Evolutionary conservation across 2,888 invertebrate species (phyloP).

Genomic region (Apotomis betuletana): DNA sequence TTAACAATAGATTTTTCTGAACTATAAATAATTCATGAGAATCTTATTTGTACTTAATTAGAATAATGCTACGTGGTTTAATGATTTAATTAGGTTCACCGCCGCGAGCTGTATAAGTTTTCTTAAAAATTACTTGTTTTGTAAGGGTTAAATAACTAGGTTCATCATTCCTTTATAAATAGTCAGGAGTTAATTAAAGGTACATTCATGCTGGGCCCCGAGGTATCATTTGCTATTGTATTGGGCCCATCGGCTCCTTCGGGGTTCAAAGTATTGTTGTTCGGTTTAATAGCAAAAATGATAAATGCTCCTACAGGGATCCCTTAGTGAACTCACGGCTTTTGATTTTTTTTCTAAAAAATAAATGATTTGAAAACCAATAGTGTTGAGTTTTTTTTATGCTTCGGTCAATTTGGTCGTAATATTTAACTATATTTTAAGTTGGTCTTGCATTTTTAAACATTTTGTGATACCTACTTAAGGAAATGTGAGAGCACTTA

Average conservation of each 20-base stretch:
- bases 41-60: slow-evolving; percentile 45
- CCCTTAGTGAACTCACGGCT: slow-evolving; percentile 58
- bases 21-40: slow-evolving; percentile 43
- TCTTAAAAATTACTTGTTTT: slow-evolving; percentile 45
- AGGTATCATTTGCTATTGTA: slow-evolving; percentile 82
- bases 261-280: slow-evolving; percentile 75
- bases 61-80: slow-evolving; percentile 30
- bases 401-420: slow-evolving; percentile 1
- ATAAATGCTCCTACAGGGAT: slow-evolving; percentile 77
- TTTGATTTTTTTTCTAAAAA: slow-evolving; percentile 41
- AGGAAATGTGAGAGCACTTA: no score
- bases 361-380: slow-evolving; percentile 36
- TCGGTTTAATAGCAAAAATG: slow-evolving; percentile 81
- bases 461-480: no score
- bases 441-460: no score
- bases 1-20: slow-evolving; percentile 58
- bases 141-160: slow-evolving; percentile 52
- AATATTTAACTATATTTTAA: no score
- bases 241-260: slow-evolving; percentile 77
- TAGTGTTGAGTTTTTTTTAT: slow-evolving; percentile 30
- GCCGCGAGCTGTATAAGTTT: slow-evolving; percentile 43
- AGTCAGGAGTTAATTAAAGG: slow-evolving; percentile 80
- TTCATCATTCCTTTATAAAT: slow-evolving; percentile 73
- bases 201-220: slow-evolving; percentile 73
- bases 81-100: slow-evolving; percentile 38